Conservation (phyloP, 1,140 invertebrate genomes). For the Musca vetustissima region DNA sequence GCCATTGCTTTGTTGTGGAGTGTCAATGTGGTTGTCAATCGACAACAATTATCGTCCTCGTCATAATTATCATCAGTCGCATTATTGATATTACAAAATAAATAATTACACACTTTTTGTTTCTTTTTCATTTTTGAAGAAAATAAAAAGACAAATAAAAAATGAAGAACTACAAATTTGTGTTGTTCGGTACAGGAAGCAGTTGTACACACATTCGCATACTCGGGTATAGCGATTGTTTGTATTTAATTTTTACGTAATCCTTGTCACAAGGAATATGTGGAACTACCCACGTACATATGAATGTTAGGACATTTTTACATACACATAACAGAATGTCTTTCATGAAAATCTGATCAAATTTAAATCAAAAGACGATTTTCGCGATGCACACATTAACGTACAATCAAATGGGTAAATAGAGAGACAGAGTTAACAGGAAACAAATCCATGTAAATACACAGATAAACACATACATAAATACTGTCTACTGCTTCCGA, state of each 20-base stretch:
- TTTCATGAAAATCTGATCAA: constrained; percentile 18
- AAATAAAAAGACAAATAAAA: background rate
- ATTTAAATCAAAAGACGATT: constrained; percentile 34
- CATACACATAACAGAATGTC: background rate
- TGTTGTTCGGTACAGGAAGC: background rate
- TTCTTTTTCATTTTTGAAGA: background rate
- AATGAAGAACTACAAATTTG: background rate
- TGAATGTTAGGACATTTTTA: too few species aligned
- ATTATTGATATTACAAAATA: constrained; percentile 29
- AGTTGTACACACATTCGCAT: background rate
- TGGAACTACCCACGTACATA: background rate
- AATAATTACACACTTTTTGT: constrained; percentile 10
- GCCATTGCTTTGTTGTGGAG: background rate
- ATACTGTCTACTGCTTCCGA: too few species aligned
- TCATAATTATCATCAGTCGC: constrained; percentile 31
- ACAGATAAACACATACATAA: too few species aligned
- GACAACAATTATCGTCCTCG: background rate
- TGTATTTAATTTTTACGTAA: background rate
- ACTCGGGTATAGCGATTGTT: background rate
- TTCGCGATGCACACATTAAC: constrained; percentile 27
- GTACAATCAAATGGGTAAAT: constrained; percentile 19
- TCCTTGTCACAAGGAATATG: background rate
- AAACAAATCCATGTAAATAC: background rate
- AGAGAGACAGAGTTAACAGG: background rate
- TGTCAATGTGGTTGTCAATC: background rate